Evolutionary conservation across 2,888 invertebrate species (phyloP).

Genomic region (Rhagium mordax): DNA sequence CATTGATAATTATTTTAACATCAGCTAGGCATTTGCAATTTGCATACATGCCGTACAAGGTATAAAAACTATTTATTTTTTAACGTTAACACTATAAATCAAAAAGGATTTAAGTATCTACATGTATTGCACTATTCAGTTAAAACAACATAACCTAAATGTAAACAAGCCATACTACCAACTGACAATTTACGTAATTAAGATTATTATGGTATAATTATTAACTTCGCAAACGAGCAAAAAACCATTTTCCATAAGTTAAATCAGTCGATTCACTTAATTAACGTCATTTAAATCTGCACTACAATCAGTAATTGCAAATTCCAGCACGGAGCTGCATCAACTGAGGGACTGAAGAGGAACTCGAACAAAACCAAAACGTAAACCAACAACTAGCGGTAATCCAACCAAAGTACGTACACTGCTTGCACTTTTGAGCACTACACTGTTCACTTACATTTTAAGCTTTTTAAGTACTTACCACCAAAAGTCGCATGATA

Average conservation of each 20-base stretch:
- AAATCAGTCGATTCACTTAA: not conserved
- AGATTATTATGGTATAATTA: too few species aligned
- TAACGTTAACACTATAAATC: not conserved
- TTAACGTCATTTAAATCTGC: too few species aligned
- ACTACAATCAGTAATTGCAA: not conserved
- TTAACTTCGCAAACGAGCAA: too few species aligned
- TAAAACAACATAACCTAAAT: not conserved
- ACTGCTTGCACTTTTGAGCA: conserved; percentile 24
- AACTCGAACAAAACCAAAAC: conserved; percentile 5
- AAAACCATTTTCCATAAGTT: not conserved
- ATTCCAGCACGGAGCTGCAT: too few species aligned
- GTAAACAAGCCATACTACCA: too few species aligned
- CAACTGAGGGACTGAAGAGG: too few species aligned
- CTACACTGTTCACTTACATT: conserved; percentile 36
- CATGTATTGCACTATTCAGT: not conserved
- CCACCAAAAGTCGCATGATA: conserved; percentile 62
- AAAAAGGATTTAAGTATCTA: not conserved
- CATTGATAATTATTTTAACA: not conserved
- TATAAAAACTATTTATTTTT: not conserved
- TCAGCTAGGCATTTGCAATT: not conserved
- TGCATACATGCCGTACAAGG: not conserved
- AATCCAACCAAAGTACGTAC: conserved; percentile 1
- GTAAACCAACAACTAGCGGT: not conserved
- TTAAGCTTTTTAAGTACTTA: conserved; percentile 53
- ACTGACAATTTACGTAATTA: too few species aligned